Conservation (phyloP, 2,797 vertebrate genomes). For the Sebastolobus altivelis region DNA sequence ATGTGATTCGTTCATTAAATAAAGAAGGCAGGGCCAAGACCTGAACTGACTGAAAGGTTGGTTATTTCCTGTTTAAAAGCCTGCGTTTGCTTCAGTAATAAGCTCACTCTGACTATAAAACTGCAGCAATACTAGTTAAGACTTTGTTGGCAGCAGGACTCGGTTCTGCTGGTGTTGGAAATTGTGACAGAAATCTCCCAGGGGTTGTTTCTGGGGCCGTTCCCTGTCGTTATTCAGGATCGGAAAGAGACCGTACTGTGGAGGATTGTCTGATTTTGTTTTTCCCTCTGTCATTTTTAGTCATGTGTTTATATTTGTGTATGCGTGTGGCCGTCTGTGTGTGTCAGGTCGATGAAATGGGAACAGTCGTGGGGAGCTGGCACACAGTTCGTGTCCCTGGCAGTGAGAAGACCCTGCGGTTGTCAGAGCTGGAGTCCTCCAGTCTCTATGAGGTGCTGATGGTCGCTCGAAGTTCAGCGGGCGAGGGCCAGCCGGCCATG, state of each 20-base stretch:
- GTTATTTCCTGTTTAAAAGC: constrained; percentile 68
- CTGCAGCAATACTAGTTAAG: constrained; percentile 48
- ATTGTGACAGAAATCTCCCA: constrained; percentile 67
- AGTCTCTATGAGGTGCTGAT: constrained; percentile 98
- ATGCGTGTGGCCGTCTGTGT: constrained; percentile 37
- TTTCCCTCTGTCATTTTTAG: constrained; percentile 41
- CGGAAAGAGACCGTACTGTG: constrained; percentile 17
- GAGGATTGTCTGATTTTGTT: constrained; percentile 42
- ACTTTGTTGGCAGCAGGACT: constrained; percentile 55
- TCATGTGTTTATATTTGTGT: constrained; percentile 52
- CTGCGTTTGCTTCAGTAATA: constrained; percentile 63
- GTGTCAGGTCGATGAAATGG: constrained; percentile 90
- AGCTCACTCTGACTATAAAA: constrained; percentile 67
- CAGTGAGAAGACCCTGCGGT: constrained; percentile 92
- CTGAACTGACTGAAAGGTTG: constrained; percentile 29
- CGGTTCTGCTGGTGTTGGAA: constrained; percentile 61
- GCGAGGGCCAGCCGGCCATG: constrained; percentile 97
- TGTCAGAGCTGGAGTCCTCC: constrained; percentile 93
- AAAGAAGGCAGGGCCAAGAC: background rate
- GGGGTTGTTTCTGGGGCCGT: constrained; percentile 48
- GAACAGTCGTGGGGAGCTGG: constrained; percentile 87
- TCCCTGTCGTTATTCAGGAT: constrained; percentile 44
- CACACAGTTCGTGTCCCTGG: constrained; percentile 95
- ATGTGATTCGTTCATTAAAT: constrained; percentile 33
- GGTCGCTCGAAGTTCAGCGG: constrained; percentile 92